phyloP scores from a whole-genome alignment of 2,113 vertebrate genomes.

The Seriola aureovittata region DNA sequence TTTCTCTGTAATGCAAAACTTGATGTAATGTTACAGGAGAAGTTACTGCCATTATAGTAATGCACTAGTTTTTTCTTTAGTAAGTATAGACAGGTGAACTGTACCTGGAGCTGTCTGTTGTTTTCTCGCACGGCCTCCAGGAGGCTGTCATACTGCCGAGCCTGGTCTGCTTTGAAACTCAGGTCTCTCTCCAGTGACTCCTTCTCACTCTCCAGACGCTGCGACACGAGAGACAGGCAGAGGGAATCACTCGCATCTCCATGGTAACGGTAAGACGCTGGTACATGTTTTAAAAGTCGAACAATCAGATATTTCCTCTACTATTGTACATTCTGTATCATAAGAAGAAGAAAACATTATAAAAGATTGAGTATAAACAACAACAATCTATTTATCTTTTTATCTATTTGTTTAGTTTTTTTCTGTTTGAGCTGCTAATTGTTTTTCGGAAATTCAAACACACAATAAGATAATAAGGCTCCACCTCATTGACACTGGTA shows the following conservation, averaged over 20 bases:
- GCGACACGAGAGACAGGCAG: constrained; percentile 30
- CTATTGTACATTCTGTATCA: too few species aligned
- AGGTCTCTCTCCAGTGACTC: constrained; percentile 90
- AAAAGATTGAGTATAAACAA: neutral
- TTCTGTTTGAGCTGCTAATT: neutral
- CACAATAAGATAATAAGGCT: neutral
- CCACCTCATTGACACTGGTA: neutral
- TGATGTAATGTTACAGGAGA: too few species aligned
- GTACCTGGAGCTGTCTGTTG: constrained; percentile 94
- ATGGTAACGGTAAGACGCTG: neutral
- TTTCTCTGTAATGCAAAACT: too few species aligned
- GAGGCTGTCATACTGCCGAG: constrained; percentile 90
- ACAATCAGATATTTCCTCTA: neutral
- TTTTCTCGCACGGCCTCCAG: constrained; percentile 91
- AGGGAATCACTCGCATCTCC: neutral
- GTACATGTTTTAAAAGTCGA: neutral
- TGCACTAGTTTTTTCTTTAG: too few species aligned
- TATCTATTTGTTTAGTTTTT: neutral
- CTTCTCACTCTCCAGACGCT: constrained; percentile 91
- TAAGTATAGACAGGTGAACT: neutral
- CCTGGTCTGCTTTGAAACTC: constrained; percentile 92
- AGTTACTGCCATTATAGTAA: too few species aligned
- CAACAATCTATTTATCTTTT: neutral
- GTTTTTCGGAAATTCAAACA: neutral
- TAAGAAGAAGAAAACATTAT: neutral